These are phyloP conservation scores for Macroglossus sobrinus DNA, from an alignment of 2,113 vertebrate genomes.

Conservation along the genomic window DNA sequence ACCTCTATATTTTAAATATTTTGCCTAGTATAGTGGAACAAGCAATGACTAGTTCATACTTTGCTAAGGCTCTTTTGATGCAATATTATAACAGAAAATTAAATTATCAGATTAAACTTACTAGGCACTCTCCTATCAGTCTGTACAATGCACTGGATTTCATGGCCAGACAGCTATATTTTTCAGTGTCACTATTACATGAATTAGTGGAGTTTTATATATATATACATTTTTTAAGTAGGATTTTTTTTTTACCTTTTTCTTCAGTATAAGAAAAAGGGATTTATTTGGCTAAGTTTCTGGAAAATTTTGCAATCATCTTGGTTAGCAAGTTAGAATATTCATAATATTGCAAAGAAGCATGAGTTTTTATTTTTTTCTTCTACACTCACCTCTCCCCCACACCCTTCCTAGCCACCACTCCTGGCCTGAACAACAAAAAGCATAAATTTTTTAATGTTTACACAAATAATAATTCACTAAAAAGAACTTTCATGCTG, in stretches of 20 bases:
- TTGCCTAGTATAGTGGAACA: background rate
- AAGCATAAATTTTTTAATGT: background rate
- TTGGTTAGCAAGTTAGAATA: background rate
- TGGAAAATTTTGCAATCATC: background rate
- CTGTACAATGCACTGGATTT: background rate
- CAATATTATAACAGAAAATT: background rate
- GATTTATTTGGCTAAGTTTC: background rate
- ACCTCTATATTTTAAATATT: background rate
- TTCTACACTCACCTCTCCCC: no score
- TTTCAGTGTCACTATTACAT: background rate
- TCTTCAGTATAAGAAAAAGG: background rate
- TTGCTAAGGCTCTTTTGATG: conserved; percentile 16
- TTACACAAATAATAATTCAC: background rate
- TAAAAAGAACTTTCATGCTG: conserved; percentile 16
- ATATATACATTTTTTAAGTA: background rate
- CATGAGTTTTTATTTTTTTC: background rate
- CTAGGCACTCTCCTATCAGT: background rate
- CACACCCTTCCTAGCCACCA: background rate
- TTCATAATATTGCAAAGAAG: background rate
- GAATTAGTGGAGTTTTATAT: conserved; percentile 20
- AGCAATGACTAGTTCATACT: conserved; percentile 7
- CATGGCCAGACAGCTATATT: background rate
- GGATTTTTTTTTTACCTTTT: background rate
- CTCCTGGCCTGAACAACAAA: background rate
- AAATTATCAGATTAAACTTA: background rate